Evolutionary conservation across 2,888 invertebrate genomes (phyloP).

Genomic region (Orchestes rusci): DNA sequence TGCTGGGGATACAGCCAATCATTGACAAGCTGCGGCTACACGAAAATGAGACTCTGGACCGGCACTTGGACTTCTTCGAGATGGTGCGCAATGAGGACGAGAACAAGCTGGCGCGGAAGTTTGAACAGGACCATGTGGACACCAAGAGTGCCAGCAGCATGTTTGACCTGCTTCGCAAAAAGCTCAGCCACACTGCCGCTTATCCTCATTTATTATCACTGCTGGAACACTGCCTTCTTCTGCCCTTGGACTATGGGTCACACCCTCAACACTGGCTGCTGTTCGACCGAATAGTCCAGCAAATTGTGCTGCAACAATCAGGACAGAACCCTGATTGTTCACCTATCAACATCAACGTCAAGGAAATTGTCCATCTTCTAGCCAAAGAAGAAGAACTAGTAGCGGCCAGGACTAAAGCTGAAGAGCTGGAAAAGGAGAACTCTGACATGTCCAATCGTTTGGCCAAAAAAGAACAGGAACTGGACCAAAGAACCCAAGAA

Average conservation of each 20-base stretch:
- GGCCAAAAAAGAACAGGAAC: slow-evolving; percentile 87
- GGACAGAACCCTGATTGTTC: slow-evolving; percentile 82
- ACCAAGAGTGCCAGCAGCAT: slow-evolving; percentile 88
- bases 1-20: slow-evolving; percentile 94
- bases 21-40: slow-evolving; percentile 88
- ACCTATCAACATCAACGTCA: slow-evolving; percentile 83
- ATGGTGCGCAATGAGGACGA: slow-evolving; percentile 97
- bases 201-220: slow-evolving; percentile 89
- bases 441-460: slow-evolving; percentile 78
- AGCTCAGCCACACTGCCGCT: slow-evolving; percentile 85
- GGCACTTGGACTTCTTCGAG: slow-evolving; percentile 98
- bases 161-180: slow-evolving; percentile 84
- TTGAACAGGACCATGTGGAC: slow-evolving; percentile 87
- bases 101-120: slow-evolving; percentile 82
- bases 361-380: slow-evolving; percentile 80
- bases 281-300: slow-evolving; percentile 88
- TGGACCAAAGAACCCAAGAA: slow-evolving; percentile 83
- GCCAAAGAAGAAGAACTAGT: slow-evolving; percentile 91
- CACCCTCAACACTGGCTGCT: slow-evolving; percentile 90
- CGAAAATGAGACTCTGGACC: slow-evolving; percentile 89
- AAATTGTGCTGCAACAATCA: slow-evolving; percentile 83
- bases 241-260: slow-evolving; percentile 80
- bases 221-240: slow-evolving; percentile 77
- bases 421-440: slow-evolving; percentile 82
- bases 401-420: slow-evolving; percentile 78